Evolutionary conservation across 1,140 invertebrate species (phyloP).

Genomic region (Formica selysi): DNA sequence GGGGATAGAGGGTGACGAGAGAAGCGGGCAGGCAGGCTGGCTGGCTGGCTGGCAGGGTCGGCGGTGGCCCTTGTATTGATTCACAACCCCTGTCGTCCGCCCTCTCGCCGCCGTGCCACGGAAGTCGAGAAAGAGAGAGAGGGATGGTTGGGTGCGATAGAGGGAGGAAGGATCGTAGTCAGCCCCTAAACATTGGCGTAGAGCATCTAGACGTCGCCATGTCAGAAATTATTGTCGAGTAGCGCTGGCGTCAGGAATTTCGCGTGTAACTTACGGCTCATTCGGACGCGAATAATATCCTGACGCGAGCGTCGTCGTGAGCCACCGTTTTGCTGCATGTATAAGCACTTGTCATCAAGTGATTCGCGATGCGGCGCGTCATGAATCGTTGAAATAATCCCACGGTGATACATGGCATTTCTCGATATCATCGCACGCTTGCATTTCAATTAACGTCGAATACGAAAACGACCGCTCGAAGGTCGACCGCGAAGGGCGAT

Average conservation of each 20-base stretch:
- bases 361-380: not conserved
- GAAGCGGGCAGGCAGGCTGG: slow-evolving; percentile 48
- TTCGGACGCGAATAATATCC: slow-evolving; percentile 28
- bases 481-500: not conserved
- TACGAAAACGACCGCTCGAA: slow-evolving; percentile 9
- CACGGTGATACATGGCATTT: not conserved
- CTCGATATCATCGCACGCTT: slow-evolving; percentile 35
- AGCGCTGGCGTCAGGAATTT: not conserved
- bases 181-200: slow-evolving; percentile 62
- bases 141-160: not conserved
- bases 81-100: slow-evolving; percentile 78
- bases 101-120: slow-evolving; percentile 64
- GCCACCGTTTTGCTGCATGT: not conserved
- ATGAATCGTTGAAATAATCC: slow-evolving; percentile 1
- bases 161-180: slow-evolving; percentile 58
- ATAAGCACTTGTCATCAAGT: not conserved
- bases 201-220: slow-evolving; percentile 61
- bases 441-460: slow-evolving; percentile 59
- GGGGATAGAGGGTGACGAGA: slow-evolving; percentile 17
- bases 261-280: slow-evolving; percentile 21
- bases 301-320: too few species aligned
- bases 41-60: slow-evolving; percentile 71
- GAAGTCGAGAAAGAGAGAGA: slow-evolving; percentile 33
- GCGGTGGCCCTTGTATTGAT: slow-evolving; percentile 83
- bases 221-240: slow-evolving; percentile 54